phyloP scores from a whole-genome alignment of 92 coral and sea anemone species.

The Montipora capitata region DNA sequence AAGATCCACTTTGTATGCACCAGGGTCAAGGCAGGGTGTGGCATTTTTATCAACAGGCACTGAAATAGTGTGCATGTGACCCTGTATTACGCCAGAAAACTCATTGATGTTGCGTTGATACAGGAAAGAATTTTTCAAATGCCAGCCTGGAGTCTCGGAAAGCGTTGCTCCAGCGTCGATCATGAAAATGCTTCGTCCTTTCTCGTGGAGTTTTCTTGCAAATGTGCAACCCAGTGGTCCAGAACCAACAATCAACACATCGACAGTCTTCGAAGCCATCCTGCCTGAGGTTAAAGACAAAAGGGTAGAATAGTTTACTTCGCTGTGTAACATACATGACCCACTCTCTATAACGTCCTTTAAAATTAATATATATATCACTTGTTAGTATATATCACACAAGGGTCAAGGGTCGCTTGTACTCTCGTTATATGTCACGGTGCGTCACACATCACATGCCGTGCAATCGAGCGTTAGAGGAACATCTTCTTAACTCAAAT shows the following conservation, averaged over 20 bases:
- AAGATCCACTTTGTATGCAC: conserved; percentile 25
- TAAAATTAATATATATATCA: too few relatives aligned
- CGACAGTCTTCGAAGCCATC: neutral
- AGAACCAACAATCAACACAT: conserved; percentile 34
- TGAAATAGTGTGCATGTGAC: conserved; percentile 36
- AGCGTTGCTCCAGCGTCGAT: conserved; percentile 59
- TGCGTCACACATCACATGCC: too few relatives aligned
- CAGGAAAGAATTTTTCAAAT: conserved; percentile 48
- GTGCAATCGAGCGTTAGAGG: too few relatives aligned
- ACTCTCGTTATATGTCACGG: too few relatives aligned
- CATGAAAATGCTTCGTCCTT: conserved; percentile 34
- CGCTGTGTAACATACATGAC: too few relatives aligned
- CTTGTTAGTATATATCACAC: too few relatives aligned
- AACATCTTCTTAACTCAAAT: too few relatives aligned
- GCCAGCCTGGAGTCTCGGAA: conserved; percentile 37
- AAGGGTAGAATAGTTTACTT: too few relatives aligned
- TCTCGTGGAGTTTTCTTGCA: conserved; percentile 39
- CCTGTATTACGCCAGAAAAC: conserved; percentile 44
- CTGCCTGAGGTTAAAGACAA: too few relatives aligned
- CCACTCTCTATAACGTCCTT: too few relatives aligned
- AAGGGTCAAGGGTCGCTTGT: too few relatives aligned
- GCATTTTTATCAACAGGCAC: conserved; percentile 34
- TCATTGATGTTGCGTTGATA: conserved; percentile 43
- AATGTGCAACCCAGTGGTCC: conserved; percentile 62
- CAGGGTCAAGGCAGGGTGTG: conserved; percentile 43